These are phyloP conservation scores for Prochilodus magdalenae DNA, from an alignment of 2,113 vertebrate genomes.

Conservation along the genomic window DNA sequence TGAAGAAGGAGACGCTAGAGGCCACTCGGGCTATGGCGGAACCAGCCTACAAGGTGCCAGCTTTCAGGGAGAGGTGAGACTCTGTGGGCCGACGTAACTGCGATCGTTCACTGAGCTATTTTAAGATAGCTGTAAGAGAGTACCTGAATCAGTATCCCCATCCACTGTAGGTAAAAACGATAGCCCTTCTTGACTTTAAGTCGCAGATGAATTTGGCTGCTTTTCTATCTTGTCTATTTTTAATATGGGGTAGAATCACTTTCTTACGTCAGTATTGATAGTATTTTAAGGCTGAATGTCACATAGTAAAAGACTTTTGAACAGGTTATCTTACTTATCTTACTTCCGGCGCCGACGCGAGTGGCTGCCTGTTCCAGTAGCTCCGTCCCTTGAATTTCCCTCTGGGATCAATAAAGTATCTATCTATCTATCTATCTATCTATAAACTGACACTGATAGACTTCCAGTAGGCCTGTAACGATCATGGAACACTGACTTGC, in stretches of 20 bases:
- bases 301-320: not conserved
- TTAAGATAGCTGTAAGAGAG: slow-evolving; percentile 49
- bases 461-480: too few species aligned
- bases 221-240: not conserved
- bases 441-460: too few species aligned
- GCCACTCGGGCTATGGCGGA: slow-evolving; percentile 76
- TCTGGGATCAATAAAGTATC: too few species aligned
- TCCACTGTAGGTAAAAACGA: slow-evolving; percentile 34
- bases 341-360: too few species aligned
- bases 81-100: slow-evolving; percentile 19
- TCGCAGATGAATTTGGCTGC: not conserved
- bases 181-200: not conserved
- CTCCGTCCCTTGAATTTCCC: too few species aligned
- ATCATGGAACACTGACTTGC: too few species aligned
- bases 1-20: slow-evolving; percentile 67
- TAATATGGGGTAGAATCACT: too few species aligned
- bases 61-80: slow-evolving; percentile 78
- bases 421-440: too few species aligned
- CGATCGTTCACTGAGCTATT: slow-evolving; percentile 40
- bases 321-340: too few species aligned
- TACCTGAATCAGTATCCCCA: slow-evolving; percentile 47
- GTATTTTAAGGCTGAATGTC: not conserved
- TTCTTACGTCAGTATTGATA: not conserved
- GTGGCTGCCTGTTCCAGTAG: too few species aligned
- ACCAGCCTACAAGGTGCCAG: slow-evolving; percentile 74